Evolutionary conservation across 2,888 invertebrate species (phyloP), one percentile per base, ranked within the genome.

Genomic region (Andrena flavipes): DNA sequence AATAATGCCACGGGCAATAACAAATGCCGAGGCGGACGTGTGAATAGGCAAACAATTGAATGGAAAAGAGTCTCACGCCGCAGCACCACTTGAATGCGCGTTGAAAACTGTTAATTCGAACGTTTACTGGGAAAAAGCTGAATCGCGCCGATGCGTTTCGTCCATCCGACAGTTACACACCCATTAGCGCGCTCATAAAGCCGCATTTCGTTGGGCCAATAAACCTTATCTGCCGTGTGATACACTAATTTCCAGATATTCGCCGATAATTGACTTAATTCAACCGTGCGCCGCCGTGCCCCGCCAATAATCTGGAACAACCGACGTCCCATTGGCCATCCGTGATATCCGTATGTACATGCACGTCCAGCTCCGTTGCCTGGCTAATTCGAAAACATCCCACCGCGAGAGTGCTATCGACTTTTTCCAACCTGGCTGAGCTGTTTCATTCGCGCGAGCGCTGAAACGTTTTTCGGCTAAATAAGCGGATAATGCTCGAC

Each of bases 221-320:
- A 85, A 87, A 87, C 81, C 71, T 73, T 74, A 75, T 70, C 75
- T 26, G 63, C 70, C 64, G 65, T 49, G 65, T 49, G 75, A 71
- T 81, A 77, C 87, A 75, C 87, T 87, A 87, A 87, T 87, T 84
- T 85, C 75, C 62, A 48, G 76, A 85, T 87, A 87, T 84, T 85
- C 76, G 76, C 85, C 75, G 79, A 87, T 87, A 87, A 87, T 87
- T 87, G 81, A 73, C 60, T 85, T 83, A 77, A 87, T 87, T 85
- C 84, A 69, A 59, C 63, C 42, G 56, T 48, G 51, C 65, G 60
- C 74, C 48, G 63, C 16, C 72, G 59, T 65, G 49, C 48, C 54
- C 49, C 49, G 62, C 85, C 77, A 83, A 86, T 84, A 80, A 84
- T 77, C 76, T 81, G 73, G 63, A 80, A 64, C 80, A 81, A 62